Evolutionary conservation across 2,888 invertebrate species (phyloP).

Genomic region (Perizoma flavofasciatum): DNA sequence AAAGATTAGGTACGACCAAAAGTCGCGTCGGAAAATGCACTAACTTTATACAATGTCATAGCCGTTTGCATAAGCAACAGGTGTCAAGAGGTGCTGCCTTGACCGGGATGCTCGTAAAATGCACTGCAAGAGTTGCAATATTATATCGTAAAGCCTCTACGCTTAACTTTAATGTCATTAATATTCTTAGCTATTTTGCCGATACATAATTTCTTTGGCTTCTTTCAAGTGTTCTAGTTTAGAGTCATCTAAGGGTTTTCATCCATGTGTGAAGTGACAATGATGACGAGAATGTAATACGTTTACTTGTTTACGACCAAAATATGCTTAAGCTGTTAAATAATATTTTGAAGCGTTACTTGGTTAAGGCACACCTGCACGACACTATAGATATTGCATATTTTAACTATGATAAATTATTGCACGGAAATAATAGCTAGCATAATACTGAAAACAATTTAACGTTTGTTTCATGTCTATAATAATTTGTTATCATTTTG

Average conservation of each 20-base stretch:
- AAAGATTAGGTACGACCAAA: neutral
- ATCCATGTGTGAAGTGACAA: no score
- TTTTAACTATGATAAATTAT: conserved; percentile 2
- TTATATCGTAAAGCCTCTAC: conserved; percentile 9
- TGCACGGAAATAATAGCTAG: conserved; percentile 3
- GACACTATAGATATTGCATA: neutral
- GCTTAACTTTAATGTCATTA: neutral
- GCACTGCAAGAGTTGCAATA: conserved; percentile 21
- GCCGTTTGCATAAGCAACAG: conserved; percentile 35
- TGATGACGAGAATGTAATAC: no score
- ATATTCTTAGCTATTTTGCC: neutral
- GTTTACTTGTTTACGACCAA: neutral
- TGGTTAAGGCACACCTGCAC: neutral
- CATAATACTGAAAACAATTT: neutral
- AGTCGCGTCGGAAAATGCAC: conserved; percentile 15
- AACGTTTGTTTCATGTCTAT: no score
- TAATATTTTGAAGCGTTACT: neutral
- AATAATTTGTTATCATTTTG: no score
- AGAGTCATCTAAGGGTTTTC: no score
- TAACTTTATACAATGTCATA: conserved; percentile 15
- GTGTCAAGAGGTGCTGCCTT: conserved; percentile 37
- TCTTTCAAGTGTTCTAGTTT: no score
- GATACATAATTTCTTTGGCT: no score
- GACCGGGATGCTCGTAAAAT: conserved; percentile 29
- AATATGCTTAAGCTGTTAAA: neutral